Evolutionary conservation across 2,888 invertebrate genomes (phyloP).

Genomic region (Bombylius major): DNA sequence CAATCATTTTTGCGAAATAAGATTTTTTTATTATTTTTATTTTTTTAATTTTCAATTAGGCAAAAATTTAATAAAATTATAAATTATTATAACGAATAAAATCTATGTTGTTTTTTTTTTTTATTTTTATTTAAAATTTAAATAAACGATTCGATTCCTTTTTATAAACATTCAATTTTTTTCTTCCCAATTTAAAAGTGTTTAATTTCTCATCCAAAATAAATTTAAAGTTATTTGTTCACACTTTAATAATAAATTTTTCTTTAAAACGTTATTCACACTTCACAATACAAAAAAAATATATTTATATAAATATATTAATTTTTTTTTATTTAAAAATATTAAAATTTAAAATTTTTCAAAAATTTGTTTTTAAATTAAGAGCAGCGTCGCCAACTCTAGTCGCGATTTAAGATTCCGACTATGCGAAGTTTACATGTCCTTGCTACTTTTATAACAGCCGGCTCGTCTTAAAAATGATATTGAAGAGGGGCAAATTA

Average conservation of each 20-base stretch:
- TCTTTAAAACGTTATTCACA: no score
- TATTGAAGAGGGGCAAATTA: slow-evolving; percentile 8
- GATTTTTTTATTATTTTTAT: background rate
- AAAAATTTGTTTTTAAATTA: background rate
- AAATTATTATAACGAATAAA: background rate
- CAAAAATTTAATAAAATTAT: background rate
- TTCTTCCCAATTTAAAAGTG: no score
- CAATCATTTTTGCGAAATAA: slow-evolving; percentile 21
- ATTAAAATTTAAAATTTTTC: background rate
- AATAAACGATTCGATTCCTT: no score
- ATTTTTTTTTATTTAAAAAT: background rate
- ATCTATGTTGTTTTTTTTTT: no score
- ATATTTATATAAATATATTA: no score
- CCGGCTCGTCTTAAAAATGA: slow-evolving; percentile 17
- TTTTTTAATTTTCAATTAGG: background rate
- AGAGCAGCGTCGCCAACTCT: background rate
- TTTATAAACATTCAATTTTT: no score
- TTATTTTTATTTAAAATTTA: no score
- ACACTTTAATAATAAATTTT: no score
- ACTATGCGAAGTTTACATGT: slow-evolving; percentile 37
- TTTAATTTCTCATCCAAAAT: no score
- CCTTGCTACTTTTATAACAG: slow-evolving; percentile 39
- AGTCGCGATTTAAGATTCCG: slow-evolving; percentile 27
- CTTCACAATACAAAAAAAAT: no score
- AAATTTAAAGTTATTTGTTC: no score